Evolutionary conservation across 2,888 invertebrate species (phyloP), one percentile per base, ranked within the genome.

Genomic region (Priocnemis perturbator): DNA sequence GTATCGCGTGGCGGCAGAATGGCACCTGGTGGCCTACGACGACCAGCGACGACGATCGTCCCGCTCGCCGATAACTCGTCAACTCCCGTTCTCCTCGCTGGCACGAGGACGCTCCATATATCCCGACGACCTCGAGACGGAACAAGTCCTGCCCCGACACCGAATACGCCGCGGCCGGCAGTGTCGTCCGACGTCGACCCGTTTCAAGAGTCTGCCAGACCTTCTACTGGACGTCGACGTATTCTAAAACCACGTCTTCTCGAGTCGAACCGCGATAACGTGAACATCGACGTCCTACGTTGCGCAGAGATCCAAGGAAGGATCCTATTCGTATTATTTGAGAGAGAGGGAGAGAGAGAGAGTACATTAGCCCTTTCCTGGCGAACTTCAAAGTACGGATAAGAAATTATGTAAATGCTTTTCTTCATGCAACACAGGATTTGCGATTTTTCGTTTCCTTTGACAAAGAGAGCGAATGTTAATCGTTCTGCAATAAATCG

Each of bases 1-100:
- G 87, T 89, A 88, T 77, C 81, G 87, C 87, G 87, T 88, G 87
- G 88, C 84, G 88, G 86, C 87, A 74, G 72, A 53, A 65, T 69
- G 67, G 56, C 70, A 71, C 14, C 60, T 63, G 50, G 45, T 55
- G 60, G 21, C 55, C 17, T 60, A 57, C 20, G 37, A 37, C 37
- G 45, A 65, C 15, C 59, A 53, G 26, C 64, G 62, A n/a, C 56
- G 57, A 64, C 19, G 48, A 20, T 58, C 48, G 62, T 48, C 17
- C 64, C 65, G 61, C 21, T 57, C 45, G 21, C 20, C 20, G 58
- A 45, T 44, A 20, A 9, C 7, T 37, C 5, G 11, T 15, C 48
- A 26, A 48, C 17, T 53, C 53, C 23, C 15, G 3, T 1, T 11
- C n/a, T 21, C 45, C 64, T 59, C 69, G 61, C 60, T 64, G 61